These are phyloP conservation scores for Teleogryllus oceanicus DNA, from an alignment of 2,888 invertebrate species.

Conservation along the genomic window DNA sequence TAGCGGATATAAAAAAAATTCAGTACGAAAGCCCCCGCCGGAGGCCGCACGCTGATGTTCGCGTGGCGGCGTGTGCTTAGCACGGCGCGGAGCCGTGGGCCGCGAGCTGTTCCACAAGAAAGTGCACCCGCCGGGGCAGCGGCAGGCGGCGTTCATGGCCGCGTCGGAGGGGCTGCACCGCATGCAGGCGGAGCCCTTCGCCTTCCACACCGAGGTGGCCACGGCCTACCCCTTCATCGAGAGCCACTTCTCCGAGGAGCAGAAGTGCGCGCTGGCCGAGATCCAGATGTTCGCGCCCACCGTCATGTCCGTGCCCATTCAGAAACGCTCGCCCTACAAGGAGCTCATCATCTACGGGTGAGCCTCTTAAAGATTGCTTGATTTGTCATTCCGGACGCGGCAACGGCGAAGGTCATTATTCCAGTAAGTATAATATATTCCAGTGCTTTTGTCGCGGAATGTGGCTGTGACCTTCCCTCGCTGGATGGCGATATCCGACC, in stretches of 20 bases:
- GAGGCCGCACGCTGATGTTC: no score
- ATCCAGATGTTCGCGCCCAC: conserved; percentile 6
- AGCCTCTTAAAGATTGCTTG: neutral
- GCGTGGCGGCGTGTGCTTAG: neutral
- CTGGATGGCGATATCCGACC: no score
- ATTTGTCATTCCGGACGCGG: neutral
- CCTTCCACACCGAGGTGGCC: conserved; percentile 29
- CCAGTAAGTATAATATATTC: no score
- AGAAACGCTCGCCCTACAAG: conserved; percentile 18
- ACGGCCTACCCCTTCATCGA: conserved; percentile 22
- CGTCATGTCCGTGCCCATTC: conserved; percentile 18
- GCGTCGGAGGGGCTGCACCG: conserved; percentile 24
- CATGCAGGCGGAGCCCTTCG: conserved; percentile 24
- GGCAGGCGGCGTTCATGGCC: conserved; percentile 42
- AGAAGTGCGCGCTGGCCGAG: conserved; percentile 30
- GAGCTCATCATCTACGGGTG: neutral
- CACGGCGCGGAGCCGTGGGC: conserved; percentile 11
- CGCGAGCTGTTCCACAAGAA: conserved; percentile 23
- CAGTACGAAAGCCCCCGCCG: no score
- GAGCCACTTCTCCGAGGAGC: conserved; percentile 26
- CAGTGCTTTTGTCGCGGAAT: no score
- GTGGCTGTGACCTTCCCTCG: no score
- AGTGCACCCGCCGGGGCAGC: neutral
- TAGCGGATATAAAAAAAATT: no score
- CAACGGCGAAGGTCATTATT: neutral